Base-by-base conservation (phyloP, 2,888 invertebrate species). In the Andrena minutula region DNA sequence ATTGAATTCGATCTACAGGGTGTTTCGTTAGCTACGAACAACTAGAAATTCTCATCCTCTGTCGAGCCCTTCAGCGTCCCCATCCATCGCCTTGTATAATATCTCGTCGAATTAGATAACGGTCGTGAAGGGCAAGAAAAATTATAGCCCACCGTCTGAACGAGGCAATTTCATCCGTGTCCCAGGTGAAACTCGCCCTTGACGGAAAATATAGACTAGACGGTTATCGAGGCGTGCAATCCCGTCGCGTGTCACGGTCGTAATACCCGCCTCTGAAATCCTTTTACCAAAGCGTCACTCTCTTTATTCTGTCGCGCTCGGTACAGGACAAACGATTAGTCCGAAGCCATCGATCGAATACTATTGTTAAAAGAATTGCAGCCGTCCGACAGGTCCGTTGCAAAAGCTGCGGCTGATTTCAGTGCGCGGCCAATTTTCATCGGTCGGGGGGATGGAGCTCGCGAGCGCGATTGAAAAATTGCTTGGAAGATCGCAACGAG, bases 401-500 rank as follows among this genome's bases (percentile, higher is more conserved):
- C 26, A 49, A 20, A 64, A 53, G 12, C 51, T 20, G 72, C 23
- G 49, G n/a, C 41, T 16, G 49, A n/a, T 35, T 53, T 64, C 51
- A 23, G 23, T 7, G 12, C 56, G 23, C 16, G 35, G 28, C 6
- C 51, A 68, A 41, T 78, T 66, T 68, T 51, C 35, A 3, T 10
- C 16, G 41, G 8, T 41, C 41, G 6, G 30, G 26, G 77, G 30
- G 2, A 35, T 16, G 32, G 10, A 56, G 32, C 4, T 12, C 35
- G 26, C 47, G 68, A 20, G 23, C 30, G 61, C 60, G 60, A 75
- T 49, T 58, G 79, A 79, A 86, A 74, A 82, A 86, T 79, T 70
- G 69, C 66, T 56, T 23, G 28, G 23, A 64, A 56, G 69, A 76
- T 69, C 64, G 35, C 69, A 20, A 47, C 16, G 56, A 26, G 30